These are phyloP conservation scores for Nasonia vitripennis DNA, from an alignment of 1,140 invertebrate genomes.

Conservation along the genomic window DNA sequence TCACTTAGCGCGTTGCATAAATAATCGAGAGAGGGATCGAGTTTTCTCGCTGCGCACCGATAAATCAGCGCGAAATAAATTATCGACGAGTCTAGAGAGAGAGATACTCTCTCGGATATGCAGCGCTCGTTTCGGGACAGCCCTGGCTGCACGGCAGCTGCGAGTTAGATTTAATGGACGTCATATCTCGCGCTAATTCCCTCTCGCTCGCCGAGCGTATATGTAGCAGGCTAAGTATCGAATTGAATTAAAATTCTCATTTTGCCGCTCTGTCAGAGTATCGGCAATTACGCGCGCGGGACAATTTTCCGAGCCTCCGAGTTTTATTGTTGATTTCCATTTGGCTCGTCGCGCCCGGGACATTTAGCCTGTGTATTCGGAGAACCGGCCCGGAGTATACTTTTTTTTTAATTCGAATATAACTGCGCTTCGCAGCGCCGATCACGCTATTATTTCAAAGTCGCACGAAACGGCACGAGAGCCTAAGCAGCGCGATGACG, in stretches of 20 bases:
- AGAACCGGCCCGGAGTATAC: no score
- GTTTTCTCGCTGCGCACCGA: slow-evolving; percentile 26
- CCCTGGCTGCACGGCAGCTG: background rate
- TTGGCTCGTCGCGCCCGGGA: background rate
- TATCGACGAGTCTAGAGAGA: slow-evolving; percentile 17
- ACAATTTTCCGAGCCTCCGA: slow-evolving; percentile 1
- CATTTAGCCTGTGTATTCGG: no score
- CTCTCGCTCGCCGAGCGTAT: background rate
- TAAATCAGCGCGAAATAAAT: slow-evolving; percentile 45
- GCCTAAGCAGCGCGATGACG: background rate
- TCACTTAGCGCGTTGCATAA: slow-evolving; percentile 56
- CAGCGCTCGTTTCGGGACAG: background rate
- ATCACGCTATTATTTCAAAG: background rate
- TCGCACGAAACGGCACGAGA: background rate
- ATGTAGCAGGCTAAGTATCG: slow-evolving; percentile 21
- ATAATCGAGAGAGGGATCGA: slow-evolving; percentile 24
- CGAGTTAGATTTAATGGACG: slow-evolving; percentile 31
- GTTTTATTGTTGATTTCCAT: slow-evolving; percentile 5
- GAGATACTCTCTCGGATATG: background rate
- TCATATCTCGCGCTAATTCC: slow-evolving; percentile 40
- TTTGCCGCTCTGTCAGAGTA: slow-evolving; percentile 10
- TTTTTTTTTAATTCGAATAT: no score
- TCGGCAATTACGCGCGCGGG: slow-evolving; percentile 6
- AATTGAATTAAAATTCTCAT: slow-evolving; percentile 43
- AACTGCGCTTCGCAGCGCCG: no score